Evolutionary conservation across 2,797 vertebrate genomes (phyloP).

Genomic region (Hippoglossus hippoglossus): DNA sequence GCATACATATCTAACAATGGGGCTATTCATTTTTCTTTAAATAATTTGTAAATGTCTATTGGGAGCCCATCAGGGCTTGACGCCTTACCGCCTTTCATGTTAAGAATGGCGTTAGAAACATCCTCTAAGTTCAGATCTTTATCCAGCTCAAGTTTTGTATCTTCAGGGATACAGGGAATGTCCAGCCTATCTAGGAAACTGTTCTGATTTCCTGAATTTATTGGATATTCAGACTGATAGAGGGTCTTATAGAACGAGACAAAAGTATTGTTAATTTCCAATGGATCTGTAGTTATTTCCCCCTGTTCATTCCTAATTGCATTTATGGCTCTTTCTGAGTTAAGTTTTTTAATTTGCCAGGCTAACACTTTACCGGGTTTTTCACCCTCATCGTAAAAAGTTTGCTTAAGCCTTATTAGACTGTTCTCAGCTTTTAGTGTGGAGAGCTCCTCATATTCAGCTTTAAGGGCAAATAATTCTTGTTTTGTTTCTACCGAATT

Average conservation of each 20-base stretch:
- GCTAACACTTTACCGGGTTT: constrained; percentile 28
- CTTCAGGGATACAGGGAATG: constrained; percentile 14
- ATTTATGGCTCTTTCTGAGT: constrained; percentile 30
- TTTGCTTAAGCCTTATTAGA: constrained; percentile 21
- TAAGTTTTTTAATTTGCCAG: constrained; percentile 23
- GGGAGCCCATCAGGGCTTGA: constrained; percentile 20
- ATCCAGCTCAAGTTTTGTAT: constrained; percentile 8
- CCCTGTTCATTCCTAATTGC: constrained; percentile 14
- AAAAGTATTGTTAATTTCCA: constrained; percentile 9
- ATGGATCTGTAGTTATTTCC: constrained; percentile 7
- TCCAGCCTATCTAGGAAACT: constrained; percentile 15
- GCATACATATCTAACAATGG: neutral
- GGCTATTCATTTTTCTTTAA: constrained; percentile 17
- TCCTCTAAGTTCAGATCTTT: constrained; percentile 4
- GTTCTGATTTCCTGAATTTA: neutral
- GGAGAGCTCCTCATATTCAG: constrained; percentile 20
- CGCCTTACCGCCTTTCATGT: constrained; percentile 22
- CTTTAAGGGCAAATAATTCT: constrained; percentile 5
- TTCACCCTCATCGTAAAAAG: constrained; percentile 29
- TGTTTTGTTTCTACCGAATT: constrained; percentile 10
- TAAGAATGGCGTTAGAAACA: constrained; percentile 9
- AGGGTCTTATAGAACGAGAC: neutral
- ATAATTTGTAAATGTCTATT: constrained; percentile 30
- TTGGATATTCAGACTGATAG: constrained; percentile 6
- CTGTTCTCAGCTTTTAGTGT: constrained; percentile 1